Evolutionary conservation across 1,140 invertebrate genomes (phyloP), one percentile per base, ranked within the genome.

Genomic region (Condylostylus longicornis): DNA sequence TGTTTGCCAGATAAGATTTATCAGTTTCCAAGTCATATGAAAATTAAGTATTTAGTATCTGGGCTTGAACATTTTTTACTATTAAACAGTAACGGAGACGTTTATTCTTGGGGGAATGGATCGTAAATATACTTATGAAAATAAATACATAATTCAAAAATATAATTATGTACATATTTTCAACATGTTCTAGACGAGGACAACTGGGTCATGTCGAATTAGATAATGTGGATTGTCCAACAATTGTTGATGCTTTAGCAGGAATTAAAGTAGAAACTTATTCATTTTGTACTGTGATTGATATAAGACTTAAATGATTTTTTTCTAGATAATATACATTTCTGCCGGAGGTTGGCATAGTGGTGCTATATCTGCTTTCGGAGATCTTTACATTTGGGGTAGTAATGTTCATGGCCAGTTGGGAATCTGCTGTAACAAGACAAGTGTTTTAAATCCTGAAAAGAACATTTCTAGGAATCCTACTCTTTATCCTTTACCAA

Each of bases 301-400:
- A n/a, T n/a, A n/a, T n/a, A n/a, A n/a, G n/a, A n/a, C n/a, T n/a
- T n/a, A 25, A n/a, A 25, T 7, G 6, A 4, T 21, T 34, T 34
- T 18, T 31, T 38, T 42, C 3, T 33, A 60, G 57, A 72, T 77
- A 39, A 54, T 61, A 14, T 64, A 71, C 47, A 77, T 87, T 42
- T 68, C 75, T 41, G 75, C 81, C 35, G 81, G 80, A 12, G 82
- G 83, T 14, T 90, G 87, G 84, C 88, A 93, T 62, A 80, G 74
- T 23, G 69, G 75, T 35, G 82, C 75, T 20, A 50, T 90, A 7
- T 84, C 79, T 44, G 67, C 67, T 45, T 69, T 70, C 63, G 79
- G 79, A 8, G 83, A 89, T 58, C 45, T 90, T 0, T 95, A 89
- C 54, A 70, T 72, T 1, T 94, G 87, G 86, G 89, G 89, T n/a